Percentiles rank a stretch among this genome's conserved stretches.
Evolutionary conservation across 2,113 vertebrate species (phyloP).

Genomic region (Aegithalos caudatus): DNA sequence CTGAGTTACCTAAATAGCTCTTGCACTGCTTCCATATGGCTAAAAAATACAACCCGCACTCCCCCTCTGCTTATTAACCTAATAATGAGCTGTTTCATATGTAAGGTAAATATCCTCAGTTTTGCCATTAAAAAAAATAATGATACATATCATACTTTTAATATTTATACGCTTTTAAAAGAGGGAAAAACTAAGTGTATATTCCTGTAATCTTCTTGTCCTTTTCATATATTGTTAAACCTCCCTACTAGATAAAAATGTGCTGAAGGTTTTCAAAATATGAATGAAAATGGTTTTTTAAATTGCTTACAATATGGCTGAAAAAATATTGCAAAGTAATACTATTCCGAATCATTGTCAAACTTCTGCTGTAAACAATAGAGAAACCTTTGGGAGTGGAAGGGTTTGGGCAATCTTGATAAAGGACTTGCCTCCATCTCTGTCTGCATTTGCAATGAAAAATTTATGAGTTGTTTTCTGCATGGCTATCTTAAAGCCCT

Average conservation of each 20-base stretch:
- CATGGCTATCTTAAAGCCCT: background rate
- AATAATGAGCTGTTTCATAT: background rate
- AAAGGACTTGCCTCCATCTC: background rate
- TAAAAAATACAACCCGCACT: background rate
- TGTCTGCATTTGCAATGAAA: background rate
- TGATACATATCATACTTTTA: background rate
- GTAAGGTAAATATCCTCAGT: background rate
- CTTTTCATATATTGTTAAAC: background rate
- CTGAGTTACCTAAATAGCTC: constrained; percentile 59
- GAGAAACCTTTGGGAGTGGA: background rate
- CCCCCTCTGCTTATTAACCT: background rate
- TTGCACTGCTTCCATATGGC: constrained; percentile 24
- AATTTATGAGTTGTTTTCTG: background rate
- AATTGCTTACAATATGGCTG: background rate
- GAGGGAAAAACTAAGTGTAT: background rate
- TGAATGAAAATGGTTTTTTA: background rate
- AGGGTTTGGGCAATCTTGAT: background rate
- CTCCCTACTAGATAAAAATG: background rate
- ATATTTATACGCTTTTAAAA: background rate
- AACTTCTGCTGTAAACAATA: background rate
- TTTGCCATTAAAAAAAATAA: background rate
- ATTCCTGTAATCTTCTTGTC: background rate
- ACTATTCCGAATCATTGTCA: background rate
- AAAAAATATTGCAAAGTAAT: background rate
- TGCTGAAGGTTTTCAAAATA: background rate